Evolutionary conservation across 2,888 invertebrate species (phyloP), one percentile per base, ranked within the genome.

Genomic region (Eupithecia abbreviata): DNA sequence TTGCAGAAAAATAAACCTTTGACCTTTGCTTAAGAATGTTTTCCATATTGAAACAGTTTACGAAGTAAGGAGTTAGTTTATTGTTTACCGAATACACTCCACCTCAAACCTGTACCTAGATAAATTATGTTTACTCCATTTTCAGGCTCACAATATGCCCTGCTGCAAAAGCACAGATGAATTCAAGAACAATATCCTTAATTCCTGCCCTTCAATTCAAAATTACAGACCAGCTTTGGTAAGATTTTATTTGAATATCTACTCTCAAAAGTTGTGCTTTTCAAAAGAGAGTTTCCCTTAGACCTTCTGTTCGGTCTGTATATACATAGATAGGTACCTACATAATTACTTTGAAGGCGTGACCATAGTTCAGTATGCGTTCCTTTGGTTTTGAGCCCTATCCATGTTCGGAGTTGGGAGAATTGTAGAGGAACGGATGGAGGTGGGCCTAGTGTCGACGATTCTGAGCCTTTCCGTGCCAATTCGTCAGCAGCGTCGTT

Each of bases 181-280:
- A 83, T 72, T 79, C 85, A 76, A 88, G 92, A 79, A 89, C 83
- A 84, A 88, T 95, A 79, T 83, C 84, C 62, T 89, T 91, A 51
- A 85, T 90, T 74, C 80, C 86, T 70, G 84, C 87, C 13, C 77
- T 93, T n/a, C 93, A 92, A 79, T 91, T 95, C 66, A 93, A 88
- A 85, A 86, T 91, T 72, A 91, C 94, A n/a, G 90, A 93, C 77
- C 91, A 90, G 71, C 84, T 94, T 85, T 93, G 94, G 94, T 94
- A 87, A 87, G 90, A 43, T 15, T 15, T 67, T 15, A n/a, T 3
- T 43, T 45, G 9, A 67, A 30, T 30, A 30, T 30, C 2, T n/a
- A n/a, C 15, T 58, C 18, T 10, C 0, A 18, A 10, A 58, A 58
- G 6, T 18, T 3, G 3, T 18, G 4, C 58, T 58, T 58, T 7